phyloP scores from a whole-genome alignment of 1,140 invertebrate genomes.

The Aphaenogaster ashmeadi region DNA sequence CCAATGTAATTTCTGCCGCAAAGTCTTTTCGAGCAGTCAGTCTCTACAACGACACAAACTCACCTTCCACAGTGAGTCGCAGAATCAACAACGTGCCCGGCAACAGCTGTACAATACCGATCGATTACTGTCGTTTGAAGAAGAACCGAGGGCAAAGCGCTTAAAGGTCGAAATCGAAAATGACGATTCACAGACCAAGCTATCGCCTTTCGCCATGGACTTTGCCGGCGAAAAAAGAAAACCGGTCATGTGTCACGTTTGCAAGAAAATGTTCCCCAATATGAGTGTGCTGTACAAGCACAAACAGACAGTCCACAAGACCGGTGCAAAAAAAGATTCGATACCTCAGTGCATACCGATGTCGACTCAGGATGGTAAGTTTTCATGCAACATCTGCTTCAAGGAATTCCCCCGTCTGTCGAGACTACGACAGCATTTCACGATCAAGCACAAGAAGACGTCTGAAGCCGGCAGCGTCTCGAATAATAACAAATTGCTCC shows the following conservation, averaged over 20 bases:
- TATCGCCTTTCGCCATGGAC: slow-evolving; percentile 13
- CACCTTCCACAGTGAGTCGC: slow-evolving; percentile 42
- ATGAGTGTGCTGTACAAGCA: slow-evolving; percentile 84
- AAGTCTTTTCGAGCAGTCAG: slow-evolving; percentile 87
- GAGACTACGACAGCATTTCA: slow-evolving; percentile 88
- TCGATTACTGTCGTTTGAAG: background rate
- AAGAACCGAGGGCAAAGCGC: slow-evolving; percentile 44
- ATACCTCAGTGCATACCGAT: slow-evolving; percentile 85
- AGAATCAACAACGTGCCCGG: background rate
- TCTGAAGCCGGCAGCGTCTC: slow-evolving; percentile 60
- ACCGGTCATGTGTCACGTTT: slow-evolving; percentile 82
- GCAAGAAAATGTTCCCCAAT: slow-evolving; percentile 81
- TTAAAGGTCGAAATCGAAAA: slow-evolving; percentile 48
- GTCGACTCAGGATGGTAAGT: slow-evolving; percentile 85
- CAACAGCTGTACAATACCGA: slow-evolving; percentile 2
- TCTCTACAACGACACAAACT: slow-evolving; percentile 68
- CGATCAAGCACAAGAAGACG: slow-evolving; percentile 84
- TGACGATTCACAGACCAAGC: background rate
- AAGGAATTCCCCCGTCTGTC: slow-evolving; percentile 87
- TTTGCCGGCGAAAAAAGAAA: slow-evolving; percentile 69
- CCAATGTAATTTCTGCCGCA: slow-evolving; percentile 88
- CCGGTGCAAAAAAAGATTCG: slow-evolving; percentile 70
- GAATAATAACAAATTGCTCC: slow-evolving; percentile 77
- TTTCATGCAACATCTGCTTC: slow-evolving; percentile 88
- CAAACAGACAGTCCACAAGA: slow-evolving; percentile 80